Conservation (phyloP, 2,888 invertebrate genomes). For the Euspilapteryx auroguttella region DNA sequence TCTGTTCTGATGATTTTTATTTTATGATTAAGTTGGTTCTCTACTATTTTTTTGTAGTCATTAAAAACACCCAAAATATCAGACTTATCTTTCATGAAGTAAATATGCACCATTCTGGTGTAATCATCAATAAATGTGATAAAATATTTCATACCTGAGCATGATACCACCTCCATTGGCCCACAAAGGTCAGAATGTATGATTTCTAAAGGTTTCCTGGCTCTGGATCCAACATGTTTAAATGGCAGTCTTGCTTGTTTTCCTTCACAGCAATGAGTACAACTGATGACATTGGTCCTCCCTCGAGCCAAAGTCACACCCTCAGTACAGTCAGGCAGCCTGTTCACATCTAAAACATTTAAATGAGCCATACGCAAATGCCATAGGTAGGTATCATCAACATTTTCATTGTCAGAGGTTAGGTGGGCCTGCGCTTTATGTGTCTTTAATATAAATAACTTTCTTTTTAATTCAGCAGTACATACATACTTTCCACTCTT, state of each 20-base stretch:
- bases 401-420: slow-evolving; percentile 1
- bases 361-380: slow-evolving; percentile 11
- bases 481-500: slow-evolving; percentile 5
- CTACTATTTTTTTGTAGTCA: slow-evolving; percentile 1
- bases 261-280: slow-evolving; percentile 8
- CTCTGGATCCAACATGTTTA: slow-evolving; percentile 8
- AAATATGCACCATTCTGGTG: slow-evolving; percentile 1
- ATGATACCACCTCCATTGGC: slow-evolving; percentile 10
- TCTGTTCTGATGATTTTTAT: background rate
- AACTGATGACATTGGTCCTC: slow-evolving; percentile 3
- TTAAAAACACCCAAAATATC: background rate
- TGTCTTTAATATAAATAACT: slow-evolving; percentile 7
- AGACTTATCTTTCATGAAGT: slow-evolving; percentile 3
- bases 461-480: slow-evolving; percentile 7
- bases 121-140: slow-evolving; percentile 11
- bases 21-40: background rate
- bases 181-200: slow-evolving; percentile 11
- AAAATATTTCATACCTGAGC: slow-evolving; percentile 10
- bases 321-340: slow-evolving; percentile 8
- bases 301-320: slow-evolving; percentile 7
- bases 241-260: slow-evolving; percentile 11
- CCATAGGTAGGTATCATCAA: slow-evolving; percentile 6
- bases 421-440: slow-evolving; percentile 1
- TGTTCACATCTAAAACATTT: slow-evolving; percentile 10
- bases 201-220: slow-evolving; percentile 7